phyloP scores from a whole-genome alignment of 2,888 invertebrate genomes.

The Drosophila gaucha region DNA sequence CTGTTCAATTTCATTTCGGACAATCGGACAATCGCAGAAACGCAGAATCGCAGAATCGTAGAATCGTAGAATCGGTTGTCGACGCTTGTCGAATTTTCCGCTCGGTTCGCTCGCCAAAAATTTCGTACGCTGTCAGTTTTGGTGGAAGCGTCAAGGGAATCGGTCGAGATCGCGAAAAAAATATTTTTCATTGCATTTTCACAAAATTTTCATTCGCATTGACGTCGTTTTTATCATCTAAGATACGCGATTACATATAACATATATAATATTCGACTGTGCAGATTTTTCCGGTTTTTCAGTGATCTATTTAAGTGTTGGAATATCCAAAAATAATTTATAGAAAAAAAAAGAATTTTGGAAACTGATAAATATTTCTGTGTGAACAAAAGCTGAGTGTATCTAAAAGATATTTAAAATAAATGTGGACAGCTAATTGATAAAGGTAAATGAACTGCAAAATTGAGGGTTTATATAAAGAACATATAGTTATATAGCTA shows the following conservation, averaged over 20 bases:
- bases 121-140: slow-evolving; percentile 58
- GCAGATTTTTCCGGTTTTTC: slow-evolving; percentile 54
- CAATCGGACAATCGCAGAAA: slow-evolving; percentile 10
- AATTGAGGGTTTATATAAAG: slow-evolving; percentile 5
- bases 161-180: slow-evolving; percentile 50
- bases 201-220: slow-evolving; percentile 15
- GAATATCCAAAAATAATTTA: slow-evolving; percentile 1
- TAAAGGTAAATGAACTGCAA: slow-evolving; percentile 60
- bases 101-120: slow-evolving; percentile 41
- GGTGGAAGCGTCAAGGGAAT: slow-evolving; percentile 73
- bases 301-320: slow-evolving; percentile 7
- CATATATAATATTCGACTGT: not conserved
- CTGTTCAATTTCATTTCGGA: not conserved
- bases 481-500: too few species aligned
- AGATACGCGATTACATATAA: slow-evolving; percentile 33
- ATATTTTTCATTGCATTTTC: slow-evolving; percentile 5
- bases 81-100: slow-evolving; percentile 49
- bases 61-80: slow-evolving; percentile 18
- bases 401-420: slow-evolving; percentile 9
- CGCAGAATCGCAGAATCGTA: too few species aligned
- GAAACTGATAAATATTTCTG: slow-evolving; percentile 8
- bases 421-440: slow-evolving; percentile 18
- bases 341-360: slow-evolving; percentile 6
- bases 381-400: slow-evolving; percentile 16
- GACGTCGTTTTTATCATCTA: slow-evolving; percentile 51